Base-by-base conservation (phyloP, 1,140 invertebrate species). In the Neomicropteryx cornuta region DNA sequence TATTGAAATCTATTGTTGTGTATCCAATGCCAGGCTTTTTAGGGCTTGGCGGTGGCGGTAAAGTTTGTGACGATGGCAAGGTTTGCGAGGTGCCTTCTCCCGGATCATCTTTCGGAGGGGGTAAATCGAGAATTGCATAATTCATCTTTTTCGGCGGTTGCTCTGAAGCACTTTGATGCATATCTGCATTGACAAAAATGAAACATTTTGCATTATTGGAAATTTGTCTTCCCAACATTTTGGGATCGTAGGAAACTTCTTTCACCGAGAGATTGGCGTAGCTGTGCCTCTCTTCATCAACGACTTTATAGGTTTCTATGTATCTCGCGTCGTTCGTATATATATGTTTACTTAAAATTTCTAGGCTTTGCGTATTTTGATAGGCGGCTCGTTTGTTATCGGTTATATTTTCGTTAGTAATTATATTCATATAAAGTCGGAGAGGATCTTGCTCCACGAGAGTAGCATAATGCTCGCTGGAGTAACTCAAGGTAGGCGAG, bases 1-100 rank as follows among this genome's bases (percentile, higher is more conserved):
- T 87, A 50, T 92, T 81, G 59, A 95, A 94, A 63, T 96, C 92
- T 39, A 96, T 96, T 1, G 82, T 89, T 6, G 87, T 89, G 52
- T 95, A 96, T 31, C 86, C 83, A 50, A 84, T 77, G 16, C 49
- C 55, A 10, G 68, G 54, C 18, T 70, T 71, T 4, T 62, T 68
- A 1, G 73, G 71, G 33, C 71, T 76, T 5, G 72, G 70, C 3
- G 73, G 70, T 3, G 70, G 61, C 8, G 58, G 49, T 3, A n/a
- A n/a, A n/a, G n/a, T n/a, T n/a, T n/a, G n/a, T n/a, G n/a, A n/a
- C n/a, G n/a, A n/a, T 22, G 38, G 38, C 14, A 41, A 23, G 3
- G 13, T 50, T 47, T 0, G 53, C 37, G 36, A 41, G 20, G 38
- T 36, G 33, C 34, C 33, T 45, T 53, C 56, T 18, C 68, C 52